Evolutionary conservation across 2,888 invertebrate genomes (phyloP).

Genomic region (Trichacis sp.): DNA sequence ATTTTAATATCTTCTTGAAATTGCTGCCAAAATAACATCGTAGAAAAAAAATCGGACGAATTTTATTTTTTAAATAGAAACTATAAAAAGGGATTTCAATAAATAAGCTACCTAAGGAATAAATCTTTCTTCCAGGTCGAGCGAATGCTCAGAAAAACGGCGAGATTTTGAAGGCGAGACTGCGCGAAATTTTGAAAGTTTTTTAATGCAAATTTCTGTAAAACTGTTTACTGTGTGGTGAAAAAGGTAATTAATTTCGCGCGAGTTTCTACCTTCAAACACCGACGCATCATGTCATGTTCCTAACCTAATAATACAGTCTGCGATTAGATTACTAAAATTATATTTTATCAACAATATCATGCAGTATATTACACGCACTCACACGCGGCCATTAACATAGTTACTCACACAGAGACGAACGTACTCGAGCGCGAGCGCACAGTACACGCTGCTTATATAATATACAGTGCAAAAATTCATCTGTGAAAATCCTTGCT

Average conservation of each 20-base stretch:
- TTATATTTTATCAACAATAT: constrained; percentile 60
- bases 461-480: constrained; percentile 8
- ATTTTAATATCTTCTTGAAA: too few relatives aligned
- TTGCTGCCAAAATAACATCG: constrained; percentile 6
- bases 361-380: constrained; percentile 65
- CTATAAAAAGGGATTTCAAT: constrained; percentile 63
- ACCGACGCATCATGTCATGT: constrained; percentile 58
- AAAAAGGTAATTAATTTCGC: neutral
- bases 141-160: constrained; percentile 57
- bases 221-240: too few relatives aligned
- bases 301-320: constrained; percentile 66
- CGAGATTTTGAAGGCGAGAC: constrained; percentile 51
- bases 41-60: constrained; percentile 45
- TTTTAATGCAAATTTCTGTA: too few relatives aligned
- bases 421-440: constrained; percentile 24
- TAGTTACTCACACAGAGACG: constrained; percentile 42
- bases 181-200: neutral
- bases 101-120: constrained; percentile 67
- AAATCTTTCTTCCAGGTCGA: constrained; percentile 51
- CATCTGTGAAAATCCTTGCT: constrained; percentile 6
- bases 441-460: constrained; percentile 21
- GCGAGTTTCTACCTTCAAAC: constrained; percentile 40
- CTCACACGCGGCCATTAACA: constrained; percentile 56
- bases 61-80: constrained; percentile 48
- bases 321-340: constrained; percentile 62